These are phyloP conservation scores for Eupithecia exiguata DNA, from an alignment of 2,888 invertebrate genomes.

Conservation along the genomic window DNA sequence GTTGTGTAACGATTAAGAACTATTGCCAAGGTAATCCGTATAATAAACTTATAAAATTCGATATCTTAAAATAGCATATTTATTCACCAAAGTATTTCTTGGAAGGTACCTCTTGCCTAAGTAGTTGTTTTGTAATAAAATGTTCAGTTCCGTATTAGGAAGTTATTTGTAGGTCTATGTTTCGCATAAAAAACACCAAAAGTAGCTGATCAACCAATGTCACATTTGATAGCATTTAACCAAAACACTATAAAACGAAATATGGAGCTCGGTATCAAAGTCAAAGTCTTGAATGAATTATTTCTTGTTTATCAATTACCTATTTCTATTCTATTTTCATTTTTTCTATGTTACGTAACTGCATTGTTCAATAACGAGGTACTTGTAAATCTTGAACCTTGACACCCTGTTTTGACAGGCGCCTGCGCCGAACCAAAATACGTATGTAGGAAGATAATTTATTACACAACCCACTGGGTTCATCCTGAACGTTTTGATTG, in stretches of 20 bases:
- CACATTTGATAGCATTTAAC: not conserved
- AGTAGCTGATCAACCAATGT: not conserved
- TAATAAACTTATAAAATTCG: not conserved
- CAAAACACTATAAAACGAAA: not conserved
- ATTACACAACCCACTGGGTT: slow-evolving; percentile 5
- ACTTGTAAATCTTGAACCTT: slow-evolving; percentile 5
- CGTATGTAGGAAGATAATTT: slow-evolving; percentile 6
- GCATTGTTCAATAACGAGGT: not conserved
- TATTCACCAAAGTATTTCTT: not conserved
- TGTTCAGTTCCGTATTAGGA: not conserved
- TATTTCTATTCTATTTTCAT: no score
- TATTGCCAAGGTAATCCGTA: not conserved
- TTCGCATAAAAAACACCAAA: not conserved
- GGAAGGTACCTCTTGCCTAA: not conserved
- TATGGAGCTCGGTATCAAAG: not conserved
- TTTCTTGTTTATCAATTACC: no score
- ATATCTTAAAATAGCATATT: no score
- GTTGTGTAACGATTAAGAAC: no score
- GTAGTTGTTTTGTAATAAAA: not conserved
- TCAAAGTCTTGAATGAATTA: no score
- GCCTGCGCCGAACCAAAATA: slow-evolving; percentile 12
- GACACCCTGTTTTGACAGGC: slow-evolving; percentile 16
- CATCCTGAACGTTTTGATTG: not conserved
- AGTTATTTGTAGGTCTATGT: not conserved
- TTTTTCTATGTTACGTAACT: not conserved